Conservation (phyloP, 2,113 vertebrate species). For the Actinemys pallida region DNA sequence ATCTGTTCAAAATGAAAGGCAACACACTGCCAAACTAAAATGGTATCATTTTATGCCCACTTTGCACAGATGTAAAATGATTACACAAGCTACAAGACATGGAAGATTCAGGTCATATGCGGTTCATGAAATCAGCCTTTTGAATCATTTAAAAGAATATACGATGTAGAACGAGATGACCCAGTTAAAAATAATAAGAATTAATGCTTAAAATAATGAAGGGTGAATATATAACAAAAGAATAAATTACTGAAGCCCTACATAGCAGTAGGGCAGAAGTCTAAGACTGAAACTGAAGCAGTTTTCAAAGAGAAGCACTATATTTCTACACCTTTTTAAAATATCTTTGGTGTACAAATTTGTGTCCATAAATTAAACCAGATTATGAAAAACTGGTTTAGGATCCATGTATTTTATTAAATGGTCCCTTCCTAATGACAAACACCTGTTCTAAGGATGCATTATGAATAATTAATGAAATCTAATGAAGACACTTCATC, state of each 20-base stretch:
- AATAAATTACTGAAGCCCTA: not conserved
- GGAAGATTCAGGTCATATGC: not conserved
- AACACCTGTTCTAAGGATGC: slow-evolving; percentile 40
- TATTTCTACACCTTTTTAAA: slow-evolving; percentile 33
- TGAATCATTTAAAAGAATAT: not conserved
- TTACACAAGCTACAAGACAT: not conserved
- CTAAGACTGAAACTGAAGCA: not conserved
- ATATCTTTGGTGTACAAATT: not conserved
- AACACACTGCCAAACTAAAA: not conserved
- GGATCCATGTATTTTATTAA: slow-evolving; percentile 56
- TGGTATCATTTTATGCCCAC: not conserved
- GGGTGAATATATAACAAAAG: not conserved
- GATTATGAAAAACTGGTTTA: slow-evolving; percentile 38
- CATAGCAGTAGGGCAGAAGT: not conserved
- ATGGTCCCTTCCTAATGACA: slow-evolving; percentile 5
- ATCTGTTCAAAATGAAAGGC: slow-evolving; percentile 11
- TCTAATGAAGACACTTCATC: slow-evolving; percentile 52
- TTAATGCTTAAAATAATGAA: not conserved
- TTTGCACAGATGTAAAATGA: not conserved
- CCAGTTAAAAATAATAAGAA: not conserved
- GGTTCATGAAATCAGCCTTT: not conserved
- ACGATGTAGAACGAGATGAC: not conserved
- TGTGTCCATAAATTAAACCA: slow-evolving; percentile 32
- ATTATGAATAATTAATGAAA: slow-evolving; percentile 56
- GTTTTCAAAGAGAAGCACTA: not conserved